Conservation (phyloP, 2,113 vertebrate genomes). For the Pelmatolapia mariae region DNA sequence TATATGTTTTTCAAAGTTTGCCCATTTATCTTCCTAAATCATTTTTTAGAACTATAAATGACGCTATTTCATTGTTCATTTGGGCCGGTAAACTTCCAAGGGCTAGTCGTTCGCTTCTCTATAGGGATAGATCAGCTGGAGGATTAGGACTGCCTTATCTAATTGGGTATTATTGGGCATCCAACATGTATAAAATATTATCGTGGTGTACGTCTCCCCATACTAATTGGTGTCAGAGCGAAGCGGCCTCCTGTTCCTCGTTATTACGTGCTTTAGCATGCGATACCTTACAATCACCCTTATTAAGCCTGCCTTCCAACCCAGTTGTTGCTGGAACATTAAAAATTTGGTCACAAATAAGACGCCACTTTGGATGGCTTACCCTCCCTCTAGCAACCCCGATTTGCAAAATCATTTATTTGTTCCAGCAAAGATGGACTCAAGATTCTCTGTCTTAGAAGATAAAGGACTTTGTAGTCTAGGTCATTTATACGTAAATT, state of each 20-base stretch:
- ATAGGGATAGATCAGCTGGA: neutral
- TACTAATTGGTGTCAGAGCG: neutral
- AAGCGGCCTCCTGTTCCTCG: neutral
- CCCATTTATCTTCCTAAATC: neutral
- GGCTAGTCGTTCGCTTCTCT: neutral
- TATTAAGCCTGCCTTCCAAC: neutral
- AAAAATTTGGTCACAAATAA: neutral
- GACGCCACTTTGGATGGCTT: neutral
- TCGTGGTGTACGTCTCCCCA: neutral
- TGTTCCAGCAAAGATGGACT: neutral
- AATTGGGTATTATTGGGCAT: neutral
- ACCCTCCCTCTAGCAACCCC: neutral
- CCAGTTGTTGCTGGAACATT: neutral
- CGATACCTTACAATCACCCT: neutral
- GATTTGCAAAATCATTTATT: neutral
- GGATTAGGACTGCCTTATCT: neutral
- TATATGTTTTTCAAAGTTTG: neutral
- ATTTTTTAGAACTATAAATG: neutral
- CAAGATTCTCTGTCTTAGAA: neutral
- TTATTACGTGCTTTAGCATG: neutral
- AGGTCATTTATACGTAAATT: neutral
- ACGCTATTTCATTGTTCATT: neutral
- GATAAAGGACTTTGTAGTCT: neutral
- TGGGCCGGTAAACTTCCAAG: fast-evolving
- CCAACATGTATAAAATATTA: neutral